A percentile compares a stretch with the other conserved stretches of the same genome.
These are phyloP conservation scores for Orgyia antiqua DNA, from an alignment of 2,888 invertebrate genomes.

Conservation along the genomic window DNA sequence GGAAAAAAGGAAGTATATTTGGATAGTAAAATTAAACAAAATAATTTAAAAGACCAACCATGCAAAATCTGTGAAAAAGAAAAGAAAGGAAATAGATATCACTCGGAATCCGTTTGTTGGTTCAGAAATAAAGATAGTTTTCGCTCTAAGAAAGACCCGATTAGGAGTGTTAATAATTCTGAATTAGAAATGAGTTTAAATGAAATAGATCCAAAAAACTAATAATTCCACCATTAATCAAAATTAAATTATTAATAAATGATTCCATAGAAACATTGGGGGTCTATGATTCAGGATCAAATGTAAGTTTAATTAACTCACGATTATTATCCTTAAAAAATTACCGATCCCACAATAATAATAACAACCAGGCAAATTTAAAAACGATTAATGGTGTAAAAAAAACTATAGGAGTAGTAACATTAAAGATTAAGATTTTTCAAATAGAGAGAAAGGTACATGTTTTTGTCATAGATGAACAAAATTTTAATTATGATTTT, in stretches of 20 bases:
- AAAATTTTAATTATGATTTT: not conserved
- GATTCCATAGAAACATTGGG: constrained; percentile 18
- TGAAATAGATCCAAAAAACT: too few species aligned
- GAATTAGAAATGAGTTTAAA: too few species aligned
- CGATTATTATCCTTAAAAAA: constrained; percentile 4
- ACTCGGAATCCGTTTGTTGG: constrained; percentile 9
- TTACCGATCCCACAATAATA: constrained; percentile 4
- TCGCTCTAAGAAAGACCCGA: constrained; percentile 2
- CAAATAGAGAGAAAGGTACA: not conserved
- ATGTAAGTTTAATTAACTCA: constrained; percentile 27
- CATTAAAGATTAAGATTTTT: constrained; percentile 1
- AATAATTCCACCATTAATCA: too few species aligned
- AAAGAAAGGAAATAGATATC: constrained; percentile 8
- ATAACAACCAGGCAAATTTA: too few species aligned
- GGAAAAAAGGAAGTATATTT: not conserved
- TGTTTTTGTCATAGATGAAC: not conserved
- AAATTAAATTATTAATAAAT: constrained; percentile 15
- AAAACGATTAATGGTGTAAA: constrained; percentile 8
- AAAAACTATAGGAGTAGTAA: constrained; percentile 10
- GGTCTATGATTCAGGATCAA: too few species aligned
- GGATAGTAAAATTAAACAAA: constrained; percentile 6
- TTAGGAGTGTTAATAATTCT: constrained; percentile 6
- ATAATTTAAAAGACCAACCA: not conserved
- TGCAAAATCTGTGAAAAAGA: constrained; percentile 11
- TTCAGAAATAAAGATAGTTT: constrained; percentile 5